These are phyloP conservation scores for Phengaris alcon DNA, from an alignment of 2,888 invertebrate species.

Conservation along the genomic window DNA sequence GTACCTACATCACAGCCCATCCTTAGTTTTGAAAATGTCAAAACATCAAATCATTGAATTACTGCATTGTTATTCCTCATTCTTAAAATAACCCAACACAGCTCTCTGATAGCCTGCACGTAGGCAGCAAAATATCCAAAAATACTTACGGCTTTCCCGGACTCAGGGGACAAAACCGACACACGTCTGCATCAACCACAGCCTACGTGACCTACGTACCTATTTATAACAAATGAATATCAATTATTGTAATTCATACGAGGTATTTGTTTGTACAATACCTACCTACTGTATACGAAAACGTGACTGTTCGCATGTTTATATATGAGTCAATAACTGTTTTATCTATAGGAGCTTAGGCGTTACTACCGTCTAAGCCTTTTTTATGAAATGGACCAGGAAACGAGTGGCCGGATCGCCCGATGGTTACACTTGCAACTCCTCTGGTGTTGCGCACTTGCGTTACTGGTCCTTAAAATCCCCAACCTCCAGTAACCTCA, in stretches of 20 bases:
- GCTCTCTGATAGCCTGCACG: background rate
- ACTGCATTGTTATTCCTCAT: too few species aligned
- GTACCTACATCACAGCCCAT: too few species aligned
- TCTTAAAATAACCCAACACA: background rate
- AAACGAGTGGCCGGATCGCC: too few species aligned
- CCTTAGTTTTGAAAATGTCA: too few species aligned
- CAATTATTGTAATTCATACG: background rate
- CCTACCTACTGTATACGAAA: background rate
- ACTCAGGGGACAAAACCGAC: too few species aligned
- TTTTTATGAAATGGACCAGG: too few species aligned
- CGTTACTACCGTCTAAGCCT: background rate
- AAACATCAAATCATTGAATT: too few species aligned
- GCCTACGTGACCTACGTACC: background rate
- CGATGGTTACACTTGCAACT: too few species aligned
- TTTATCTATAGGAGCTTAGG: background rate
- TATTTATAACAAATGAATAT: background rate
- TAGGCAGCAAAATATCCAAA: background rate
- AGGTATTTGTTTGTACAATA: conserved; percentile 1
- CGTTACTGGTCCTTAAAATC: too few species aligned
- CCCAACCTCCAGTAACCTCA: too few species aligned
- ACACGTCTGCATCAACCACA: background rate
- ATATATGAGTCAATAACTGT: background rate
- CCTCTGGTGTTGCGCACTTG: too few species aligned
- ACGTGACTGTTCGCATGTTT: background rate
- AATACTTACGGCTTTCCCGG: background rate